Evolutionary conservation across 2,888 invertebrate genomes (phyloP).

Genomic region (Meta bourneti): DNA sequence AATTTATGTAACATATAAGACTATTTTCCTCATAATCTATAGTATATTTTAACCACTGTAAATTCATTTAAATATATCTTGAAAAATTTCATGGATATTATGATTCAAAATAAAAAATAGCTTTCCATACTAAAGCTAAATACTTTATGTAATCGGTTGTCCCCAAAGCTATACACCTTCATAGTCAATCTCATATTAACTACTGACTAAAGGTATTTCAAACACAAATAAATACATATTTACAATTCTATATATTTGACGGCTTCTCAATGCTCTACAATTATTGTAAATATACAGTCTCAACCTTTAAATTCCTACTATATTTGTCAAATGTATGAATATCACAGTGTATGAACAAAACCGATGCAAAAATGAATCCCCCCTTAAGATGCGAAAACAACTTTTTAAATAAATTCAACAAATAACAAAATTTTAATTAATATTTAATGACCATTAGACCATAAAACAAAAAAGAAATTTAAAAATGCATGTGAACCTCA

Average conservation of each 20-base stretch:
- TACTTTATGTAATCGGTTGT: neutral
- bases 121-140: neutral
- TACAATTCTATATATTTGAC: slow-evolving; percentile 44
- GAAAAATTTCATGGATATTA: too few species aligned
- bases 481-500: too few species aligned
- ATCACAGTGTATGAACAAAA: slow-evolving; percentile 27
- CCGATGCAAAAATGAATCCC: neutral
- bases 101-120: too few species aligned
- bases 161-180: slow-evolving; percentile 40
- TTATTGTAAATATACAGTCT: slow-evolving; percentile 14
- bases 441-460: too few species aligned
- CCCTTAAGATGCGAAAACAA: neutral
- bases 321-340: neutral
- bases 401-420: neutral
- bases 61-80: too few species aligned
- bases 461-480: too few species aligned
- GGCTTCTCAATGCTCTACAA: slow-evolving; percentile 23
- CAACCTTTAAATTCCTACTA: neutral
- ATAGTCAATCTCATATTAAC: neutral
- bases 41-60: too few species aligned
- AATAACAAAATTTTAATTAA: too few species aligned
- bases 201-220: slow-evolving; percentile 26
- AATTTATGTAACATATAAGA: too few species aligned
- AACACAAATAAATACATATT: slow-evolving; percentile 64
- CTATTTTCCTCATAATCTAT: too few species aligned